Evolutionary conservation across 1,140 invertebrate species (phyloP).

Genomic region (Forficula auricularia): DNA sequence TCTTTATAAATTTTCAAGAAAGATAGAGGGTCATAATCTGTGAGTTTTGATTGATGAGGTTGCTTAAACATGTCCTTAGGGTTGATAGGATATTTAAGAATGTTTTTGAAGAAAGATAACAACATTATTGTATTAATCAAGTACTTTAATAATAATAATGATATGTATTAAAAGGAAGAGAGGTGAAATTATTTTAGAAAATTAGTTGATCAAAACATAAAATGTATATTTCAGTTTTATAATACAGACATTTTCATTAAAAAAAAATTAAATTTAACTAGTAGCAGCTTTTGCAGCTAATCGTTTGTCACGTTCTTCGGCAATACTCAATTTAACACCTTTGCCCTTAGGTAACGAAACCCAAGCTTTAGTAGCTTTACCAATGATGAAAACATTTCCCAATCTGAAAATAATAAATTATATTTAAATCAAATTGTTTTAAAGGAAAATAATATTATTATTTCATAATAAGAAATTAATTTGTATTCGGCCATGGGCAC

Average conservation of each 20-base stretch:
- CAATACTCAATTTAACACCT: constrained; percentile 91
- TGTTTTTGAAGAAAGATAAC: constrained; percentile 28
- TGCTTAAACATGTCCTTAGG: constrained; percentile 57
- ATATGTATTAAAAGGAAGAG: too few relatives aligned
- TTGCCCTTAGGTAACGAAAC: constrained; percentile 92
- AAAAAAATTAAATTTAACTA: neutral
- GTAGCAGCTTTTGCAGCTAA: constrained; percentile 58
- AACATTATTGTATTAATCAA: too few relatives aligned
- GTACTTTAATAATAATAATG: too few relatives aligned
- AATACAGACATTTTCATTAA: too few relatives aligned
- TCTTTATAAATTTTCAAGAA: constrained; percentile 50
- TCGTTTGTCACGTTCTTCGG: constrained; percentile 96
- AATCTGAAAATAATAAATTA: constrained; percentile 68
- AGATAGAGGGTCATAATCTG: constrained; percentile 61
- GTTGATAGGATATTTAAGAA: constrained; percentile 49
- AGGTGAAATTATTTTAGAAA: too few relatives aligned
- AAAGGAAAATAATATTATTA: constrained; percentile 22
- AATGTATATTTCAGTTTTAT: too few relatives aligned
- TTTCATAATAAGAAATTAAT: too few relatives aligned
- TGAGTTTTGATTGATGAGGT: constrained; percentile 57
- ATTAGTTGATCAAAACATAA: too few relatives aligned
- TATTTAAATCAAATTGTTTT: too few relatives aligned
- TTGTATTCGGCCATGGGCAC: constrained; percentile 30
- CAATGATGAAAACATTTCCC: constrained; percentile 98
- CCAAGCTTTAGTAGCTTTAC: constrained; percentile 92